Evolutionary conservation across 2,113 vertebrate genomes (phyloP).

Genomic region (Thymallus thymallus): DNA sequence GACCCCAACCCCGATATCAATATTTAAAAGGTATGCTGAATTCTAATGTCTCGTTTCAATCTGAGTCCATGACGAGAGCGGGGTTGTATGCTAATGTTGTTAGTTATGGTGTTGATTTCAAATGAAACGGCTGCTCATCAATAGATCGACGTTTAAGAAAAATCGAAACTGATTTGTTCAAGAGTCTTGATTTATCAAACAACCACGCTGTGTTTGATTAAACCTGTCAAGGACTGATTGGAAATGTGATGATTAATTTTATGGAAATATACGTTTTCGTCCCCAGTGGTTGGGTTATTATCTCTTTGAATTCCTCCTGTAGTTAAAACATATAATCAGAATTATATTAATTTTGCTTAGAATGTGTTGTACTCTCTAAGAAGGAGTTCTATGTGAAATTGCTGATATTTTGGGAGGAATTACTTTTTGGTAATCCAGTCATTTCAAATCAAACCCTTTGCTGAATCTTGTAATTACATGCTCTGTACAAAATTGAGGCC

Average conservation of each 20-base stretch:
- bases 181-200: neutral
- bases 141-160: neutral
- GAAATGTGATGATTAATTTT: neutral
- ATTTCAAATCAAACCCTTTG: neutral
- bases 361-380: neutral
- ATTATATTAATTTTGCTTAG: neutral
- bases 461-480: neutral
- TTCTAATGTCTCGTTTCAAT: neutral
- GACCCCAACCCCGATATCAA: neutral
- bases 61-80: neutral
- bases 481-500: neutral
- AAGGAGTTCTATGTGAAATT: neutral
- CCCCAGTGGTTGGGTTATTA: neutral
- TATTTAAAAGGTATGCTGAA: neutral
- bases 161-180: neutral
- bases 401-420: neutral
- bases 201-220: neutral
- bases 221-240: neutral
- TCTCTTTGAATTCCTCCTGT: neutral
- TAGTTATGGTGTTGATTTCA: neutral
- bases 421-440: neutral
- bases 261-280: too few relatives aligned
- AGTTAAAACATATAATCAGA: too few relatives aligned
- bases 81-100: neutral
- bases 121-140: neutral